These are phyloP conservation scores for Meandrusa payeni DNA, from an alignment of 2,888 invertebrate species.

Conservation along the genomic window DNA sequence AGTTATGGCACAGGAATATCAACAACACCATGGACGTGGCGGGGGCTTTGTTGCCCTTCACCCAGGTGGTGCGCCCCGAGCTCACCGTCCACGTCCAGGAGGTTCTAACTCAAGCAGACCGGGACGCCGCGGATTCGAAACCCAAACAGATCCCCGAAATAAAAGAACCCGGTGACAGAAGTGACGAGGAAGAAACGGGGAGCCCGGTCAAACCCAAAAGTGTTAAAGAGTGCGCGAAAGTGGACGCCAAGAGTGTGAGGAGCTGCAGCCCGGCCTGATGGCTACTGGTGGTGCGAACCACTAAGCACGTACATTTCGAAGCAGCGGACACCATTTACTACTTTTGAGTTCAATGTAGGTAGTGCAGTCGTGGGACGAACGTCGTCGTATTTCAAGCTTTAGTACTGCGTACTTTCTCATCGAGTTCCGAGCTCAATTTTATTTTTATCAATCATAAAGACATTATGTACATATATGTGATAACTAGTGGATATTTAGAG, in stretches of 20 bases:
- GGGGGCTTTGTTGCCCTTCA: constrained; percentile 70
- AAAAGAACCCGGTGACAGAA: constrained; percentile 50
- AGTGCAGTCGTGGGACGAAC: too few relatives aligned
- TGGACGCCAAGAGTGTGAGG: constrained; percentile 36
- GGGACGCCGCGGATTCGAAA: constrained; percentile 38
- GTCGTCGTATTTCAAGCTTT: too few relatives aligned
- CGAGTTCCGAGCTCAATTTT: constrained; percentile 22
- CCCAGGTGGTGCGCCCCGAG: constrained; percentile 68
- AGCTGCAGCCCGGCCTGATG: constrained; percentile 59
- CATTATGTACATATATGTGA: constrained; percentile 20
- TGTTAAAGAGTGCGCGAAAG: constrained; percentile 36
- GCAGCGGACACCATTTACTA: constrained; percentile 67
- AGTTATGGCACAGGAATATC: constrained; percentile 78
- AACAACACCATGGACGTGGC: constrained; percentile 79
- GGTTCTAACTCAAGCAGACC: constrained; percentile 63
- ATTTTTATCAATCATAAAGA: background rate
- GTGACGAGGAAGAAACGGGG: constrained; percentile 32
- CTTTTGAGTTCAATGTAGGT: constrained; percentile 46
- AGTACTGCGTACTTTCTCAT: constrained; percentile 25
- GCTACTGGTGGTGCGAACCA: constrained; percentile 68
- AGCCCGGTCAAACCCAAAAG: constrained; percentile 33
- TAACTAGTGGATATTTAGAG: too few relatives aligned
- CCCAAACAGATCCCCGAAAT: constrained; percentile 58
- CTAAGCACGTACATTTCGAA: constrained; percentile 76
- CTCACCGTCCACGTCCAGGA: constrained; percentile 71